Base-by-base conservation (phyloP, 2,113 vertebrate species). In the Chascanopsetta lugubris region DNA sequence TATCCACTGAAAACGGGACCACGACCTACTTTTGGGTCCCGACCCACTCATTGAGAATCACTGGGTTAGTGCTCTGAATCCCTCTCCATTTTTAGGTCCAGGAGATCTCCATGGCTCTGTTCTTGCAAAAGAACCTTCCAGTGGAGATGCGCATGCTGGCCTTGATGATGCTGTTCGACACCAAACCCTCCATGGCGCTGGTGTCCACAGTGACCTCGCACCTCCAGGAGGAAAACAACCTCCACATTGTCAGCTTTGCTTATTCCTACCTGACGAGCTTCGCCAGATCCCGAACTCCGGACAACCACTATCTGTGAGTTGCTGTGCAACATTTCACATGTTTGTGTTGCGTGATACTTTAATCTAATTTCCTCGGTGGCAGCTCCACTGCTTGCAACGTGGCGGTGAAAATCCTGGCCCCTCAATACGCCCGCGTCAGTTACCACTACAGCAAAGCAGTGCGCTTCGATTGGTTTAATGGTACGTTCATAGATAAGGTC, bases 301-400 rank as follows among this genome's bases (percentile, higher is more conserved):
- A 92, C 18, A 87, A 87, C 0, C 82, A 85, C n/a, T 75, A 83
- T 24, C 73, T 95, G 95, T 97, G 82, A 94, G 95, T 68, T 34
- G 12, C 0, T 32, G 13, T 9, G n/a, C n/a, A n/a, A n/a, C n/a
- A 6, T 8, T 4, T 32, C 13, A 30, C 9, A 13, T 12, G 10
- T 48, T 50, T 2, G 11, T 34, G 1, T 25, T 1, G 12, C 15
- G 3, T 18, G 40, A 42, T n/a, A n/a, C n/a, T 42, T n/a, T 5
- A 42, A 9, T 42, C 40, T 42, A 8, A 42, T 42, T n/a, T 42
- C 45, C 45, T 46, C 9, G 21, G 7, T 29, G 56, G 77, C 49
- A 96, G 95, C 62, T 94, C 94, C 18, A 91, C 84, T 1, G 90
- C 92, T 57, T 94, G 94, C 73, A 94, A 86, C 30, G 57, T 95